Base-by-base conservation (phyloP, 2,888 invertebrate genomes). In the Hyppa rectilinea region DNA sequence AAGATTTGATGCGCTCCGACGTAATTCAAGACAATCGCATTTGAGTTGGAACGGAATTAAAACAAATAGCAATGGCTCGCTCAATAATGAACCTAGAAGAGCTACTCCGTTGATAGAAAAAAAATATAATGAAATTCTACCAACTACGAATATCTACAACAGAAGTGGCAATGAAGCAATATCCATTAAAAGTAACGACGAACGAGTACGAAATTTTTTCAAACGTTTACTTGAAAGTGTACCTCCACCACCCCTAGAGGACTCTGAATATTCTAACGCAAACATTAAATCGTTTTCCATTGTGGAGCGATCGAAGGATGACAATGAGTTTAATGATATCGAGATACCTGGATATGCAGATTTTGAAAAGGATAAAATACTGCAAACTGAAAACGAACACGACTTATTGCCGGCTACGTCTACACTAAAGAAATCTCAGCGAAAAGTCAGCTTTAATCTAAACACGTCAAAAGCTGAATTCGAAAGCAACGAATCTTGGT, bases 231-330 rank as follows among this genome's bases (percentile, higher is more conserved):
- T 92, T 12, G 83, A 93, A 83, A 95, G 86, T 85, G 84, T 92
- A 14, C 94, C 94, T 7, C 94, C 95, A 4, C 95, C 95, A n/a
- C 93, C 94, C 0, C 45, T 92, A 56, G 87, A 91, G 74, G 87
- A 91, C 49, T 75, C 88, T 55, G 62, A 82, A 52, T 63, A 79
- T 40, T 67, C 67, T 34, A 17, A 65, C 47, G 47, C 59, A 50
- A 59, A 83, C 38, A 65, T 60, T 29, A 82, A 87, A 58, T 70
- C 55, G 0, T 71, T 63, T 70, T 87, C 86, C 47, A 76, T 88
- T 43, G 56, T 85, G 55, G 70, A 80, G 65, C 75, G 78, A 9
- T 74, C 81, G 43, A 77, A 82, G 43, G 71, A 84, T 68, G 74
- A 84, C n/a, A 73, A 76, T 36, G 85, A 91, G 55, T 88, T 92